These are phyloP conservation scores for Enteromius paludinosus DNA, from an alignment of 2,797 vertebrate genomes.

Conservation along the genomic window DNA sequence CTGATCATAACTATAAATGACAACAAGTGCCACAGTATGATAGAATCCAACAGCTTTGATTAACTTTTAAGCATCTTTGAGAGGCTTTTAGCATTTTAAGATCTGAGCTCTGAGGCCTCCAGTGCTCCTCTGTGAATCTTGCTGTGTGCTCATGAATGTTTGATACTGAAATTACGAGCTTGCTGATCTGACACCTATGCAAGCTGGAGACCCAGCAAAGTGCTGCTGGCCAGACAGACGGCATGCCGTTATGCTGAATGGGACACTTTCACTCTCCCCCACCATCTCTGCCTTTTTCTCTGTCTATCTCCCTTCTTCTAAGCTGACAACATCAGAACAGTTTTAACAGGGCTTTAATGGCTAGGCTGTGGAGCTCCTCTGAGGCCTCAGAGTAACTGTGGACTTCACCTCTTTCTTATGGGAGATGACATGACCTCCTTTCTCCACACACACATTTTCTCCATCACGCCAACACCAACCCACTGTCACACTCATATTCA, in stretches of 20 bases:
- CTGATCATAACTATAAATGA: background rate
- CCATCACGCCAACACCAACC: conserved; percentile 21
- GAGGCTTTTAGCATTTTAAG: conserved; percentile 21
- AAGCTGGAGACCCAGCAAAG: conserved; percentile 28
- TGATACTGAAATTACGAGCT: conserved; percentile 53
- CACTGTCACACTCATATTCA: background rate
- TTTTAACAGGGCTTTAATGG: conserved; percentile 75
- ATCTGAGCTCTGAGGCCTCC: background rate
- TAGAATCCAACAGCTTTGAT: background rate
- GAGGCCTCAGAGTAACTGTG: conserved; percentile 68
- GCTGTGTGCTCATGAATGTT: conserved; percentile 49
- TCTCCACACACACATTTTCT: conserved; percentile 23
- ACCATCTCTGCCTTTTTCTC: conserved; percentile 23
- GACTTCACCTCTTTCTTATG: conserved; percentile 67
- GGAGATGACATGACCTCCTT: conserved; percentile 72
- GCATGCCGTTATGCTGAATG: background rate
- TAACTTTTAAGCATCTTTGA: background rate
- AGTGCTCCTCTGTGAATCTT: background rate
- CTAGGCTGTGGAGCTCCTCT: conserved; percentile 64
- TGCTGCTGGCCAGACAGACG: conserved; percentile 35
- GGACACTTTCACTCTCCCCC: conserved; percentile 7
- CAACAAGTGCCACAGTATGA: background rate
- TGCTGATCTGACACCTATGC: conserved; percentile 57
- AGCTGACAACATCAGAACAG: conserved; percentile 68
- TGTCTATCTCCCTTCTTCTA: conserved; percentile 36